These are phyloP conservation scores for Halocynthia roretzi DNA, from an alignment of 23 tunicate genomes.

Conservation along the genomic window DNA sequence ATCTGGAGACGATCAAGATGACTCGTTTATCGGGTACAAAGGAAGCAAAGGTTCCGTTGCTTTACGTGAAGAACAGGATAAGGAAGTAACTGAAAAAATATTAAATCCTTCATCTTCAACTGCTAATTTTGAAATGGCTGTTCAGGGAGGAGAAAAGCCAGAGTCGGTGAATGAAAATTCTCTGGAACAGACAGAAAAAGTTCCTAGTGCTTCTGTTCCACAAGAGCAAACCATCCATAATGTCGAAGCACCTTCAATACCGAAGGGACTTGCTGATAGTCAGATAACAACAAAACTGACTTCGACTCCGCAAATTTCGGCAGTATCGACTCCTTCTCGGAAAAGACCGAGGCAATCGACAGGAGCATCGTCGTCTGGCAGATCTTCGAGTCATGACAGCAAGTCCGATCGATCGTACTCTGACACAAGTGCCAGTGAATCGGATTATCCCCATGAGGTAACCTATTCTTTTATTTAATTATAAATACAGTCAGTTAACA, in stretches of 20 bases:
- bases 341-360: conserved; percentile 3
- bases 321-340: not conserved
- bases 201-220: not conserved
- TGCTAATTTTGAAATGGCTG: too few species aligned
- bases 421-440: conserved; percentile 6
- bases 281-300: not conserved
- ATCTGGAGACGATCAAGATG: conserved; percentile 8
- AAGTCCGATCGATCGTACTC: not conserved
- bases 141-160: too few species aligned
- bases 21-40: not conserved
- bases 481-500: not conserved
- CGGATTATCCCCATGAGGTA: not conserved
- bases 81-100: too few species aligned
- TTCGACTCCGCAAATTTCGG: not conserved
- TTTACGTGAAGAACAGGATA: not conserved
- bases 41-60: not conserved
- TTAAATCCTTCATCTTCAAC: too few species aligned
- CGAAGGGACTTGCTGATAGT: not conserved
- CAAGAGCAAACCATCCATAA: not conserved
- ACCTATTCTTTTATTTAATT: not conserved
- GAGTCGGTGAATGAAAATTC: not conserved
- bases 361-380: not conserved
- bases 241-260: conserved; percentile 10
- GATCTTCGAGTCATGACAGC: conserved; percentile 8
- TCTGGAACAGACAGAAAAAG: not conserved